Conservation (phyloP, 2,113 vertebrate species). For the Chionomys nivalis region DNA sequence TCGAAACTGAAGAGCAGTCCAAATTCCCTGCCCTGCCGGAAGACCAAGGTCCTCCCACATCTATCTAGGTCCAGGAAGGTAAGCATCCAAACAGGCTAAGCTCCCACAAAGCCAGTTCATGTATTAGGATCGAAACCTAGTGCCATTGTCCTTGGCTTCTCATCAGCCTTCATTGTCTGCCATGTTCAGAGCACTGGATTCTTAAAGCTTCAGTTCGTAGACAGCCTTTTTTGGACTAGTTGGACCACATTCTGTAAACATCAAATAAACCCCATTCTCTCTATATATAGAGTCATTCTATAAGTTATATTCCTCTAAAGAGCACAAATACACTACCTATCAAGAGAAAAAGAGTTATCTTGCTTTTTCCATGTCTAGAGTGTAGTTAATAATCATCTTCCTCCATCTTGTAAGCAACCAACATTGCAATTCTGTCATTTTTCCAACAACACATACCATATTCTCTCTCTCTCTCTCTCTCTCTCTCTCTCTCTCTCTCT, state of each 20-base stretch:
- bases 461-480: background rate
- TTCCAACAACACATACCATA: background rate
- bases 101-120: no score
- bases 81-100: no score
- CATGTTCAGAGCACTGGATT: background rate
- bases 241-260: background rate
- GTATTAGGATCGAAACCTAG: no score
- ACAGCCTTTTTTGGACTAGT: background rate
- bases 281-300: background rate
- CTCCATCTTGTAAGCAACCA: background rate
- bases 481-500: background rate
- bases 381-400: background rate
- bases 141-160: no score
- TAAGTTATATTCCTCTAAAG: background rate
- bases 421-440: background rate
- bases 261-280: background rate
- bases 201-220: background rate
- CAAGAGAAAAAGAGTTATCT: background rate
- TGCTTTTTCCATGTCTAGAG: background rate
- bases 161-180: no score
- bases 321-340: background rate
- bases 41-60: no score
- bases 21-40: no score
- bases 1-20: no score
- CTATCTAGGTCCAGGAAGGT: no score